Conservation (phyloP, 1,140 invertebrate species). For the Ridgeia piscesae region DNA sequence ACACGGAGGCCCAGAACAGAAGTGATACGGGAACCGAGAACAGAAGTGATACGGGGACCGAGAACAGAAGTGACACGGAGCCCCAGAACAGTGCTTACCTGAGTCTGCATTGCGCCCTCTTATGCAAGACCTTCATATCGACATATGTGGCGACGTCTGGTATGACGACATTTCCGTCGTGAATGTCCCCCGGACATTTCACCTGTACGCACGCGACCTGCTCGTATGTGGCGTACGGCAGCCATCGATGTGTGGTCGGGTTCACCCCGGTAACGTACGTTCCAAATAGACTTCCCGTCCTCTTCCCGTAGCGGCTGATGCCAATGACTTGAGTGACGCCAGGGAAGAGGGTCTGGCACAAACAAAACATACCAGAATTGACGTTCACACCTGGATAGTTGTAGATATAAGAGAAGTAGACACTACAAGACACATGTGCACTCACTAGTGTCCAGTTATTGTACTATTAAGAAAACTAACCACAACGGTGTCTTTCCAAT, state of each 20-base stretch:
- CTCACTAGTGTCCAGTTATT: too few species aligned
- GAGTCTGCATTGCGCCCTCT: neutral
- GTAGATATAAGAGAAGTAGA: too few species aligned
- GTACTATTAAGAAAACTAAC: too few species aligned
- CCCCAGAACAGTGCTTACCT: too few species aligned
- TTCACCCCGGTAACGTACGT: neutral
- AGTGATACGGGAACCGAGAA: too few species aligned
- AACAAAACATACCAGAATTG: neutral
- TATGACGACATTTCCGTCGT: neutral
- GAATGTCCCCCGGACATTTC: neutral
- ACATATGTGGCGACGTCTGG: neutral
- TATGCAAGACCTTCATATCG: neutral
- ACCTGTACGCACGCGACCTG: neutral
- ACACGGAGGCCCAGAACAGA: too few species aligned
- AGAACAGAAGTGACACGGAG: too few species aligned
- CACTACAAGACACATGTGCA: too few species aligned
- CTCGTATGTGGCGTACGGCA: neutral
- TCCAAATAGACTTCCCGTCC: neutral
- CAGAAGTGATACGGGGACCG: too few species aligned
- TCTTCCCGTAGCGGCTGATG: neutral
- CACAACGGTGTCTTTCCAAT: too few species aligned
- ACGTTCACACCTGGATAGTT: too few species aligned
- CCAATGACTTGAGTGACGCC: neutral
- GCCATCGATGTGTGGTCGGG: neutral
- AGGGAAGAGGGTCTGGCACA: neutral